These are phyloP conservation scores for Phaenicophaeus curvirostris DNA, from an alignment of 2,797 vertebrate genomes.

Conservation along the genomic window DNA sequence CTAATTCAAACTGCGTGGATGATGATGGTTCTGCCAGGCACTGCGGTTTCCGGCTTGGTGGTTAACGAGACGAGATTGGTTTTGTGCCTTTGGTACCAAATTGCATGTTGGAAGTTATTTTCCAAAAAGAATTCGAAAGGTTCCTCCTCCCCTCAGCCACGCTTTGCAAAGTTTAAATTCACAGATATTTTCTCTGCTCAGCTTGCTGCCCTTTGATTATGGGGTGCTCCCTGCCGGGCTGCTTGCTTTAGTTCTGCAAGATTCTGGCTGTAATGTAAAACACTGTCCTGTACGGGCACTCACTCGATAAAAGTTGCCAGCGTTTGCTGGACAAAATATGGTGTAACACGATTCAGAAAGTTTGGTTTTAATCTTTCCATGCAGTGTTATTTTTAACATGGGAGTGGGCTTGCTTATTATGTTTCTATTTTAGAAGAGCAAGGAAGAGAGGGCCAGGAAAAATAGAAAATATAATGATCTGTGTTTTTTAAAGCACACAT, in stretches of 20 bases:
- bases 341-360: not conserved
- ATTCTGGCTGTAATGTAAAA: not conserved
- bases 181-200: not conserved
- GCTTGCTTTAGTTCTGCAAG: not conserved
- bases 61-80: not conserved
- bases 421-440: not conserved
- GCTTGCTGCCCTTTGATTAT: not conserved
- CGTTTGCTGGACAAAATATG: not conserved
- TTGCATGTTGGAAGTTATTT: not conserved
- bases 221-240: not conserved
- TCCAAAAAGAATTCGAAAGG: not conserved
- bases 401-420: not conserved
- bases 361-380: not conserved
- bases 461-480: not conserved
- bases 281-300: rapidly evolving
- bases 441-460: not conserved
- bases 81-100: not conserved
- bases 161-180: not conserved
- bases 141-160: not conserved
- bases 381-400: not conserved
- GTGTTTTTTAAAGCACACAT: rapidly evolving
- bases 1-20: not conserved
- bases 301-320: not conserved
- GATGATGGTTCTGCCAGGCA: not conserved
- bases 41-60: not conserved